Conservation (phyloP, 64 coral and sea anemone genomes). For the Acropora tenuis region DNA sequence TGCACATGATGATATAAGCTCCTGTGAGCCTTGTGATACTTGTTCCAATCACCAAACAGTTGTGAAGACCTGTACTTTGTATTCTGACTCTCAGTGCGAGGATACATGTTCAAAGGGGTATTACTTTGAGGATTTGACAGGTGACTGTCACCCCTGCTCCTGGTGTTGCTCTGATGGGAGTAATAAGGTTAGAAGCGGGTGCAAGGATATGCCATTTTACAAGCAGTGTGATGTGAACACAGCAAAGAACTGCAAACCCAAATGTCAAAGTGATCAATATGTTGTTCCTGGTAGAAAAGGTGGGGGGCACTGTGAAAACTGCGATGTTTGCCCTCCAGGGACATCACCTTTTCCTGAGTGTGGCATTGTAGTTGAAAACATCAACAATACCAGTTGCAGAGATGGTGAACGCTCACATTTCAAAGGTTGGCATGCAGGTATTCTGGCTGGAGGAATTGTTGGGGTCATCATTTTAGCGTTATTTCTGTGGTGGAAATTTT, state of each 20-base stretch:
- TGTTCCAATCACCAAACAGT: constrained; percentile 19
- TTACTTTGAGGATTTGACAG: constrained; percentile 6
- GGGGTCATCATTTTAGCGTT: no score
- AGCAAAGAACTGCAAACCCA: constrained; percentile 9
- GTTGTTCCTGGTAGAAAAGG: constrained; percentile 15
- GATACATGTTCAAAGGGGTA: constrained; percentile 7
- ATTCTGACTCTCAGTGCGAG: constrained; percentile 23
- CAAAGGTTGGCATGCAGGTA: no score
- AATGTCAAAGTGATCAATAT: constrained; percentile 50
- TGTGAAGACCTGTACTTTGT: constrained; percentile 31
- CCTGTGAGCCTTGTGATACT: constrained; percentile 24
- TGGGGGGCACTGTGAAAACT: not conserved
- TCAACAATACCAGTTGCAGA: not conserved
- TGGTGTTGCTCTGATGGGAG: constrained; percentile 27
- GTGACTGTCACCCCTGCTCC: constrained; percentile 26
- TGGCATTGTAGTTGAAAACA: constrained; percentile 28
- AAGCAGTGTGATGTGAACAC: constrained; percentile 38
- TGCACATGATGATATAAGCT: not conserved
- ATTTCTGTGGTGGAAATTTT: no score
- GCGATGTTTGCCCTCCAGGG: not conserved
- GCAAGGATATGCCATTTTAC: constrained; percentile 27
- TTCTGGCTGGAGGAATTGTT: no score
- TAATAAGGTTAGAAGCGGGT: not conserved
- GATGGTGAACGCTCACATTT: not conserved
- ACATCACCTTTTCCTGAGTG: constrained; percentile 23